Evolutionary conservation across 30 jellyfish, hydroid and myxozoan species (phyloP).

Genomic region (Haliclystus octoradiatus): DNA sequence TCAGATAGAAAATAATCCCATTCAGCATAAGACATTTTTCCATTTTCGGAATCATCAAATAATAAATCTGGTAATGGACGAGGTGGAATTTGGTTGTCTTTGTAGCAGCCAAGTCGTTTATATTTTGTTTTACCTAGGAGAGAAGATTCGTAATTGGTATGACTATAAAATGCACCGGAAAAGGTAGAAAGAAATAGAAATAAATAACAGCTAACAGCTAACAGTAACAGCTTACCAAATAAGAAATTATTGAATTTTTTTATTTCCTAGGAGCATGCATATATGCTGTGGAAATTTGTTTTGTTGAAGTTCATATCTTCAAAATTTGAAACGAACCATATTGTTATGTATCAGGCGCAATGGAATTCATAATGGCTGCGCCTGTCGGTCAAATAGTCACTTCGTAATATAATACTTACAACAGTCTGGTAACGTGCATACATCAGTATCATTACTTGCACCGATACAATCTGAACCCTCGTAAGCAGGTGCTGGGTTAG

Average conservation of each 20-base stretch:
- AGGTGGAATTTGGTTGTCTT: neutral
- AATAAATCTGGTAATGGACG: neutral
- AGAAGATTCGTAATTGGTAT: neutral
- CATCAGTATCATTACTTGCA: constrained; percentile 14
- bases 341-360: no score
- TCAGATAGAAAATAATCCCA: constrained; percentile 14
- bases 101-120: neutral
- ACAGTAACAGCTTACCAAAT: no score
- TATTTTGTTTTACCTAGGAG: neutral
- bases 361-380: no score
- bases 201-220: neutral
- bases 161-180: neutral
- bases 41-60: constrained; percentile 1
- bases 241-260: no score
- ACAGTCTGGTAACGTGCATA: constrained; percentile 71
- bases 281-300: no score
- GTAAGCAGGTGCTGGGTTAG: constrained; percentile 63
- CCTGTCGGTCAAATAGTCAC: no score
- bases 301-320: no score
- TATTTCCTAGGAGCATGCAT: no score
- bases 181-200: neutral
- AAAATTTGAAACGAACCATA: no score
- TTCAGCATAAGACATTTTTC: neutral
- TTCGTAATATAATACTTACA: constrained; percentile 29
- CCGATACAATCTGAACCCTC: constrained; percentile 74